Evolutionary conservation across 2,797 vertebrate genomes (phyloP).

Genomic region (Huso huso): DNA sequence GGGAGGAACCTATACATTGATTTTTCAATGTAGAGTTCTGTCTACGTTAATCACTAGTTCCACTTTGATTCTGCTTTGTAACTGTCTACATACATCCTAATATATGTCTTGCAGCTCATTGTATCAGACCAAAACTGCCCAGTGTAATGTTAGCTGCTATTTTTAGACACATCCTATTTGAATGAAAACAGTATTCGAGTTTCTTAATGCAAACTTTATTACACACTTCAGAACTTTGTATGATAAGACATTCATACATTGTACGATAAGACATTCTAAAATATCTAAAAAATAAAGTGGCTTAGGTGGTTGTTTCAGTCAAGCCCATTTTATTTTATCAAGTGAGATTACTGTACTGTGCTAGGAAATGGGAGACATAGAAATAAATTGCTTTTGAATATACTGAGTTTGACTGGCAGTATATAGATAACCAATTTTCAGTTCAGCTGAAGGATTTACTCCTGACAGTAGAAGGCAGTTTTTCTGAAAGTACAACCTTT

Average conservation of each 20-base stretch:
- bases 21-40: too few relatives aligned
- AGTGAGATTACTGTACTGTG: not conserved
- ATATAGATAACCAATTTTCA: constrained; percentile 2
- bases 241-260: constrained; percentile 6
- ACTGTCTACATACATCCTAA: too few relatives aligned
- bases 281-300: constrained; percentile 4
- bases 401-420: not conserved
- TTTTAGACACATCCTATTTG: too few relatives aligned
- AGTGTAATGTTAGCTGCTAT: too few relatives aligned
- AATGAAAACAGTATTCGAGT: too few relatives aligned
- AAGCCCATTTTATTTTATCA: not conserved
- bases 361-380: not conserved
- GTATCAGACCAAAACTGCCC: too few relatives aligned
- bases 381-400: not conserved
- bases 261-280: constrained; percentile 9
- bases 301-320: not conserved
- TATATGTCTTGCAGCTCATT: too few relatives aligned
- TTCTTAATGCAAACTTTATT: too few relatives aligned
- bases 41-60: too few relatives aligned
- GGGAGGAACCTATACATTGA: too few relatives aligned
- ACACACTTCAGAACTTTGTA: not conserved
- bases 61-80: too few relatives aligned
- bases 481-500: not conserved
- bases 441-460: not conserved
- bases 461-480: not conserved